These are phyloP conservation scores for Hylia prasina DNA, from an alignment of 2,113 vertebrate species.

Conservation along the genomic window DNA sequence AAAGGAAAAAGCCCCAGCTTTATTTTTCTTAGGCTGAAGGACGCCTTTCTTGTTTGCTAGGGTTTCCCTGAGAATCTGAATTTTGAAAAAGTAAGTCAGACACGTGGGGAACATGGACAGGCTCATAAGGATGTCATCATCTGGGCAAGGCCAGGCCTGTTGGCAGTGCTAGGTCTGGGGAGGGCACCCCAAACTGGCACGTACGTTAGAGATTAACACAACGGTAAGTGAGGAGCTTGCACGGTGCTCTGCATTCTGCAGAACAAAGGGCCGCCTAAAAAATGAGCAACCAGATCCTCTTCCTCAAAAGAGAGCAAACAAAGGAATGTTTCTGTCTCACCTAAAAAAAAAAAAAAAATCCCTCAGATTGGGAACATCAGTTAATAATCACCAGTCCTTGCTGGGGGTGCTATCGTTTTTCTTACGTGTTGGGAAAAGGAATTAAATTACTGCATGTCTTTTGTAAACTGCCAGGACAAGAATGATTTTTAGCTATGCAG, in stretches of 20 bases:
- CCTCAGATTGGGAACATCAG: background rate
- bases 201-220: background rate
- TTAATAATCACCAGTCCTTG: conserved; percentile 35
- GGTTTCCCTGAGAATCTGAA: background rate
- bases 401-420: background rate
- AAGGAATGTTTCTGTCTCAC: background rate
- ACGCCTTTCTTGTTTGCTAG: conserved; percentile 28
- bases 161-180: background rate
- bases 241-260: rapidly evolving
- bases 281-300: background rate
- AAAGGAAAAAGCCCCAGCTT: background rate
- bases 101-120: background rate
- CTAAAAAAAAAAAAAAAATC: background rate
- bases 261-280: background rate
- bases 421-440: background rate
- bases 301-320: background rate
- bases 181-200: background rate
- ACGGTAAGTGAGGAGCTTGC: background rate
- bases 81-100: background rate
- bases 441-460: background rate
- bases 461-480: background rate
- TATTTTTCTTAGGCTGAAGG: conserved; percentile 10
- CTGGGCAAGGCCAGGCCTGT: background rate
- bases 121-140: background rate
- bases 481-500: background rate